Percentiles rank a stretch among this genome's conserved stretches.
phyloP scores from a whole-genome alignment of 2,888 invertebrate species.

The Pimpla rufipes region DNA sequence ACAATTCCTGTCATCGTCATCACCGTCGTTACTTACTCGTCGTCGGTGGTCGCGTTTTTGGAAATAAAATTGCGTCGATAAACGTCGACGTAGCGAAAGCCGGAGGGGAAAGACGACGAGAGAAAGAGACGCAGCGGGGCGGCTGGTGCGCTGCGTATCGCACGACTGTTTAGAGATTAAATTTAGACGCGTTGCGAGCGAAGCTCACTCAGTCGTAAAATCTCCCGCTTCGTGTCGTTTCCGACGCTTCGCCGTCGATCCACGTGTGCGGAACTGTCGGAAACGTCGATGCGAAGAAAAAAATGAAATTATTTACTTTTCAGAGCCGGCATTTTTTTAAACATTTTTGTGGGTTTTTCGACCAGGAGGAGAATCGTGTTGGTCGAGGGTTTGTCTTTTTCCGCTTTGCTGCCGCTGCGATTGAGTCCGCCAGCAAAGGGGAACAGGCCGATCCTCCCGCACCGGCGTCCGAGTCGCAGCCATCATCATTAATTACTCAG shows the following conservation, averaged over 20 bases:
- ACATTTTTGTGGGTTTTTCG: not conserved
- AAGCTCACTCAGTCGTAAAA: conserved; percentile 43
- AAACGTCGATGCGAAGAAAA: not conserved
- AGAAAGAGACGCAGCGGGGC: conserved; percentile 60
- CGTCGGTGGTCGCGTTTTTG: not conserved
- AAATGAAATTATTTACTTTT: conserved; percentile 5
- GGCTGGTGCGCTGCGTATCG: conserved; percentile 42
- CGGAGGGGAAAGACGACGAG: not conserved
- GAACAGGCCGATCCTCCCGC: conserved; percentile 86
- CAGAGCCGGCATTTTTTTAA: not conserved
- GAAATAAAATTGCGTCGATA: not conserved
- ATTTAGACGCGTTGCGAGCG: conserved; percentile 68
- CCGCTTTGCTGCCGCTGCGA: conserved; percentile 88
- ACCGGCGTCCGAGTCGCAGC: conserved; percentile 20
- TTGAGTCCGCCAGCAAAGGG: conserved; percentile 87
- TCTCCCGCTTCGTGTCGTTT: conserved; percentile 10
- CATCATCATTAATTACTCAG: no score
- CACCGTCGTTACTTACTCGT: no score
- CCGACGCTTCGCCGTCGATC: not conserved
- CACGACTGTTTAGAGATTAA: conserved; percentile 71
- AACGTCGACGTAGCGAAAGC: not conserved
- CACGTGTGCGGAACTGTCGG: not conserved
- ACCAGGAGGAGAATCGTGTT: conserved; percentile 58
- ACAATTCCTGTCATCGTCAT: no score
- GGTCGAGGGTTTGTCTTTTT: conserved; percentile 88